These are phyloP conservation scores for Drepana falcataria DNA, from an alignment of 2,888 invertebrate genomes.

Conservation along the genomic window DNA sequence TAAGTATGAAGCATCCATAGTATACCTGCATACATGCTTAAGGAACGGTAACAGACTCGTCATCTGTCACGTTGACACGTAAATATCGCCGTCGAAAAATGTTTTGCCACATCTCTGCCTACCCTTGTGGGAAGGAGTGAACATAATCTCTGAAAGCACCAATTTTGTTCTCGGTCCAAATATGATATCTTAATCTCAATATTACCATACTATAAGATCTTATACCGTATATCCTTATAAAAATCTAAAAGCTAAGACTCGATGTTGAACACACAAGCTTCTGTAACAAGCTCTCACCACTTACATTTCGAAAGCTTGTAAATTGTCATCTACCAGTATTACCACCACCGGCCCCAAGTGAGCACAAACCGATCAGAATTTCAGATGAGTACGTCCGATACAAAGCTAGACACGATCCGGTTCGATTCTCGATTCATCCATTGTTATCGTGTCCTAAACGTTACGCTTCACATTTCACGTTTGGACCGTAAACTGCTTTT, in stretches of 20 bases:
- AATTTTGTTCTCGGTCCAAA: no score
- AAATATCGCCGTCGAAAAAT: background rate
- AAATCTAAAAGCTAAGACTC: no score
- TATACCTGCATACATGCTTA: no score
- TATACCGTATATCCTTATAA: no score
- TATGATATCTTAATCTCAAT: no score
- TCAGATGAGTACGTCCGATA: slow-evolving; percentile 30
- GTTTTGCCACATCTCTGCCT: no score
- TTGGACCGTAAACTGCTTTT: background rate
- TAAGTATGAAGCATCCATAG: no score
- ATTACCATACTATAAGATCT: no score
- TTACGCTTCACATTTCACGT: slow-evolving; percentile 5
- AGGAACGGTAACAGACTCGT: background rate
- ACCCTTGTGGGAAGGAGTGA: background rate
- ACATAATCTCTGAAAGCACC: background rate
- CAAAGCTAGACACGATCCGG: slow-evolving; percentile 6
- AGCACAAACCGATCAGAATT: slow-evolving; percentile 27
- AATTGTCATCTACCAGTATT: slow-evolving; percentile 3
- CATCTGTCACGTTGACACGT: background rate
- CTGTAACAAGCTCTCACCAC: no score
- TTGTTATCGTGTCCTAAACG: slow-evolving; percentile 26
- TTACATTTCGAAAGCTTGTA: no score
- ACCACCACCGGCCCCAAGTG: slow-evolving; percentile 9
- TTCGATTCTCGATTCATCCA: slow-evolving; percentile 18
- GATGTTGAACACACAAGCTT: no score